phyloP scores from a whole-genome alignment of 2,113 vertebrate species.

The Hippocampus mohnikei region DNA sequence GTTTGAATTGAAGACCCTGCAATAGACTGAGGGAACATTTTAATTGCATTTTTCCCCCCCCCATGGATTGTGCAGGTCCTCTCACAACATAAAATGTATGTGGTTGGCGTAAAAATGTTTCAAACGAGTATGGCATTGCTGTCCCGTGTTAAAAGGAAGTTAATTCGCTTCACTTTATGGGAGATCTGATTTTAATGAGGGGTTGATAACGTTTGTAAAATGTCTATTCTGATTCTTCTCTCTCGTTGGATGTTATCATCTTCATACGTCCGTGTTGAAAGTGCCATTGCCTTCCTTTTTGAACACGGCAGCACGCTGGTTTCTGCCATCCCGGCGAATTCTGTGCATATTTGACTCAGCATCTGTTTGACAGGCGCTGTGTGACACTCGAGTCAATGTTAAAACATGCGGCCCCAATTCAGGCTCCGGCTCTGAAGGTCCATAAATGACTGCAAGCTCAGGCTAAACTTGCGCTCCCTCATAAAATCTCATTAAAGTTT shows the following conservation, averaged over 20 bases:
- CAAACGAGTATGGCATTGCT: not conserved
- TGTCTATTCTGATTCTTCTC: not conserved
- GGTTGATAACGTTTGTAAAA: not conserved
- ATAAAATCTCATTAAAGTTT: conserved; percentile 12
- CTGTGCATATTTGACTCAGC: not conserved
- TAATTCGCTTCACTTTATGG: not conserved
- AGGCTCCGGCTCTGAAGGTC: not conserved
- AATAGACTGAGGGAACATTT: too few relatives aligned
- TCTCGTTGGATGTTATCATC: conserved; percentile 9
- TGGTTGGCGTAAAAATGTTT: not conserved
- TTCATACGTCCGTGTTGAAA: conserved; percentile 39
- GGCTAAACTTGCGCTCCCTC: conserved; percentile 2
- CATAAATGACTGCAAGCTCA: conserved; percentile 11
- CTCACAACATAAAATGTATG: not conserved
- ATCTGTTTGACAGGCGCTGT: conserved; percentile 6
- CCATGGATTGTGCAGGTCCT: not conserved
- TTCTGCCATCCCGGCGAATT: not conserved
- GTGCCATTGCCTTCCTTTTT: conserved; percentile 22
- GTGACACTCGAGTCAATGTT: not conserved
- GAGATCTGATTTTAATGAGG: conserved; percentile 4
- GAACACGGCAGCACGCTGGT: conserved; percentile 27
- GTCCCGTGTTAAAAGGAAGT: not conserved
- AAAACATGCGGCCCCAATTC: not conserved
- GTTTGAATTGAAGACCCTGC: too few relatives aligned
- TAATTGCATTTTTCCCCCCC: too few relatives aligned